Base-by-base conservation (phyloP, 2,113 vertebrate species). In the Rattus rattus region DNA sequence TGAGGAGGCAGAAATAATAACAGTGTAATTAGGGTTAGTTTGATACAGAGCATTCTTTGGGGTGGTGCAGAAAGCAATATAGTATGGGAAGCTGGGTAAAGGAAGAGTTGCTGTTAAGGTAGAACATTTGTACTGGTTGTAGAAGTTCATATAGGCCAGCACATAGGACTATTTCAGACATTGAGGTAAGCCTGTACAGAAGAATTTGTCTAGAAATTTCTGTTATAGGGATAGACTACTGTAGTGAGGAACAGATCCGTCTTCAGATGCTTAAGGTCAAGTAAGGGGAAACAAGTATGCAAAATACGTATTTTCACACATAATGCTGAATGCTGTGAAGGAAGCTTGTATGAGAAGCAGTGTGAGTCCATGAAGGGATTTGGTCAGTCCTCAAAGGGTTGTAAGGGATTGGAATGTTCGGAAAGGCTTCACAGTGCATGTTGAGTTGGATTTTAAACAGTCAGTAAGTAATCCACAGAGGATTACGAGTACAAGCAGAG, bases 1-100 rank as follows among this genome's bases (percentile, higher is more conserved):
- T 59, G 19, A 91, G 24, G 47, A 83, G 36, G 63, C 52, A 89
- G 14, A 61, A 84, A 20, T 79, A 94, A 76, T 69, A 85, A 90
- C 24, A n/a, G 88, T 91, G 91, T 79, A 49, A 94, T 86, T 94
- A 59, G 14, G 83, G 8, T 84, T 94, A 36, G 52, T 92, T 76
- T 76, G 86, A 70, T 92, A 65, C 54, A 85, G 6, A 17, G 0
- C 49, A 13, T 90, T 19, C 56, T 95, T 88, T 75, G 54, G 17
- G 73, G 75, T 76, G 63, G 43, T 87, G 39, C 36, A 5, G 54
- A 67, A 88, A 89, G 54, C 61, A 85, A 39, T 73, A 75, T 28
- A 47, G 36, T 49, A 6, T 39, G 12, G 79, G 86, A 96, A 75
- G 43, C 12, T 88, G 54, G 85, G 30, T 70, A 84, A 91, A 92